These are phyloP conservation scores for Caenorhabditis imperialis DNA, from an alignment of 2,888 invertebrate genomes.

Conservation along the genomic window DNA sequence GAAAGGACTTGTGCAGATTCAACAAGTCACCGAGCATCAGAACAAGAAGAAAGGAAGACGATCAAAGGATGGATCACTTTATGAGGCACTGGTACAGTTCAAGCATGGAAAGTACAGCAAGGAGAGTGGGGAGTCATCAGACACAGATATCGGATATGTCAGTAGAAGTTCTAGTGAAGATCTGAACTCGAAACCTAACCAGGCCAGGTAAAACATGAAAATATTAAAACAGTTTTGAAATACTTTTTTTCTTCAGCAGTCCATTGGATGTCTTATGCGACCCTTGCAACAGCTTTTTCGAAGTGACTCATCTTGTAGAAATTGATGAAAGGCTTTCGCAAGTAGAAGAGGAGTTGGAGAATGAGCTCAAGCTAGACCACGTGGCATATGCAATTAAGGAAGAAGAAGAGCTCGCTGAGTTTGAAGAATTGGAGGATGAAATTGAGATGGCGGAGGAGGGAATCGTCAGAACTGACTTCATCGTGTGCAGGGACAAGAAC, in stretches of 20 bases:
- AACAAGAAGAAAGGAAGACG: constrained; percentile 22
- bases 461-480: constrained; percentile 58
- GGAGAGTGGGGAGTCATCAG: constrained; percentile 54
- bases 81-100: constrained; percentile 54
- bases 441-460: constrained; percentile 59
- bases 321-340: constrained; percentile 33
- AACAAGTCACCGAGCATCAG: constrained; percentile 13
- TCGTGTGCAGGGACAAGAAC: constrained; percentile 50
- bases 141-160: constrained; percentile 65
- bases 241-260: constrained; percentile 10
- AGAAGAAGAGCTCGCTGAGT: constrained; percentile 61
- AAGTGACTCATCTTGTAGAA: constrained; percentile 18
- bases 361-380: constrained; percentile 43
- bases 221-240: background rate
- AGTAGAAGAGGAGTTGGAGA: constrained; percentile 38
- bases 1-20: constrained; percentile 1
- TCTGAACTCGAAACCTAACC: constrained; percentile 48
- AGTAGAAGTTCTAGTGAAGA: constrained; percentile 66
- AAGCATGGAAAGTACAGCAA: constrained; percentile 55
- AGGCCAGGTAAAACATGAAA: constrained; percentile 22
- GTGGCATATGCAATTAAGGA: constrained; percentile 48
- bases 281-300: constrained; percentile 29
- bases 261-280: constrained; percentile 29
- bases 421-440: constrained; percentile 65
- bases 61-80: constrained; percentile 39